Evolutionary conservation across 1,140 invertebrate species (phyloP), one percentile per base, ranked within the genome.

Genomic region (Scaptomyza montana): DNA sequence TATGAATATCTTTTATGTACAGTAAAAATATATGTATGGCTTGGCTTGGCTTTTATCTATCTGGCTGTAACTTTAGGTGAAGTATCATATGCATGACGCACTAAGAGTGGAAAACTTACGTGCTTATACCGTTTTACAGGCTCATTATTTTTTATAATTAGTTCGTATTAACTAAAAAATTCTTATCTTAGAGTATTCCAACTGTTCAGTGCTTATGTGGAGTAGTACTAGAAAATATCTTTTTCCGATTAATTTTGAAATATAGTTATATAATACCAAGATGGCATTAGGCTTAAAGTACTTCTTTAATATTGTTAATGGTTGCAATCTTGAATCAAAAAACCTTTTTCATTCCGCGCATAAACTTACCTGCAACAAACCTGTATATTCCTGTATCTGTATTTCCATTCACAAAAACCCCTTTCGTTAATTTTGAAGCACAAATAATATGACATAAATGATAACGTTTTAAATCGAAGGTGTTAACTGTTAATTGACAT

Each of bases 1-100:
- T 67, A 82, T 80, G 82, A 89, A 86, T 86, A 70, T 80, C 53
- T 36, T 57, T 46, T 51, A 59, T 54, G 66, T 65, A 60, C 33
- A 43, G 39, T 43, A n/a, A 43, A n/a, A n/a, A 43, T 43, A 21
- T 19, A 55, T 55, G 33, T 36, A 49, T 61, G 59, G 30, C 7
- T 25, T 36, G 36, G 51, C 13, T 41, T 46, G 41, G 55, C 41
- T 46, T 30, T 59, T 47, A 46, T 46, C 8, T 25, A 46, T 33
- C 46, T 33, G 10, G 9, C 56, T 28, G n/a, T 43, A 28, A 6
- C n/a, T 45, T 56, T 28, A 41, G 12, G 8, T 16, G 39, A 56
- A 43, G 54, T 12, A 43, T 43, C 54, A n/a, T 36, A 8, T 19
- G n/a, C 54, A 55, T 55, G 16, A 41, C 19, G 7, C 36, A 12